These are phyloP conservation scores for Hirtodrosophila alboralis DNA, from an alignment of 2,888 invertebrate species.

Conservation along the genomic window DNA sequence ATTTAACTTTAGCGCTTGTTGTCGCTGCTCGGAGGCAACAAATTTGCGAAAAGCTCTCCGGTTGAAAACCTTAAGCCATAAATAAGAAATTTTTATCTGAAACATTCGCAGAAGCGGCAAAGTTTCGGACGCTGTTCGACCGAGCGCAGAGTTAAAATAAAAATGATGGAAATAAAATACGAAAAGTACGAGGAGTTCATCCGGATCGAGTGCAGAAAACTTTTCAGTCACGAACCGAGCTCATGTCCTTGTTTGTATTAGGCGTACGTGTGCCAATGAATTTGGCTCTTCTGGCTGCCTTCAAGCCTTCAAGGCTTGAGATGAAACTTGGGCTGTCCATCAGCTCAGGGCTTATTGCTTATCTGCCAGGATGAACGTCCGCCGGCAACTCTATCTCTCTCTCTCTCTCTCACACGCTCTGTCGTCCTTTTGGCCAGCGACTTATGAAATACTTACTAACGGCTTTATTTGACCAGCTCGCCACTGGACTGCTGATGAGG, in stretches of 20 bases:
- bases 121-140: slow-evolving; percentile 69
- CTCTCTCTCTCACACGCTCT: background rate
- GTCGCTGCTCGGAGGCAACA: slow-evolving; percentile 18
- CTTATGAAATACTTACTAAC: slow-evolving; percentile 78
- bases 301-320: slow-evolving; percentile 12
- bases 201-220: slow-evolving; percentile 60
- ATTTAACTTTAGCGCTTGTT: slow-evolving; percentile 17
- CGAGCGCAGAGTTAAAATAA: slow-evolving; percentile 66
- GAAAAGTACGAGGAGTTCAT: slow-evolving; percentile 67
- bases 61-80: slow-evolving; percentile 77
- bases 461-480: slow-evolving; percentile 77
- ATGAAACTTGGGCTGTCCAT: slow-evolving; percentile 71
- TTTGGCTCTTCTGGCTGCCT: slow-evolving; percentile 43
- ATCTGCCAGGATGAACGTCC: slow-evolving; percentile 59
- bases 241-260: slow-evolving; percentile 82
- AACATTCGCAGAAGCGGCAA: slow-evolving; percentile 61
- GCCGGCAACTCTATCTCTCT: slow-evolving; percentile 3
- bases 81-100: slow-evolving; percentile 80
- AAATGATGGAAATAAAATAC: slow-evolving; percentile 79
- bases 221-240: slow-evolving; percentile 80
- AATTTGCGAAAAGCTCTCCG: slow-evolving; percentile 53
- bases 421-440: slow-evolving; percentile 41
- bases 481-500: slow-evolving; percentile 75
- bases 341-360: slow-evolving; percentile 77
- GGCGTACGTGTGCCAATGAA: slow-evolving; percentile 79